These are phyloP conservation scores for Drosophila arawakana DNA, from an alignment of 1,140 invertebrate species.

Conservation along the genomic window DNA sequence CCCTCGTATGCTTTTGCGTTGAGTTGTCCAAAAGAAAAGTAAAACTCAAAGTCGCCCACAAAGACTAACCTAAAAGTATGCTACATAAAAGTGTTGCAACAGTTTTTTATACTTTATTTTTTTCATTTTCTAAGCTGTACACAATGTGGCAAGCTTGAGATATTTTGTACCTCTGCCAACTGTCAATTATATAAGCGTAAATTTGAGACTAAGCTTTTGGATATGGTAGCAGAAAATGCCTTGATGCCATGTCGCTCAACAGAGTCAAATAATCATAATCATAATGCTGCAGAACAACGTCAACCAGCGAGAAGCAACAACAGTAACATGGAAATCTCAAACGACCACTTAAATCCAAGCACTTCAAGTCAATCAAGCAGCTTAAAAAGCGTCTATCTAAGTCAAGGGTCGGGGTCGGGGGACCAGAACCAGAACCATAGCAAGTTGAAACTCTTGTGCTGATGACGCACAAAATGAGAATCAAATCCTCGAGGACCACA, in stretches of 20 bases:
- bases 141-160: conserved; percentile 6
- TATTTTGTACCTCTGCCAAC: background rate
- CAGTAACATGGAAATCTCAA: conserved; percentile 46
- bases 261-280: conserved; percentile 51
- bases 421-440: conserved; percentile 9
- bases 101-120: background rate
- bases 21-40: background rate
- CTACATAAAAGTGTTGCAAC: background rate
- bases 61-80: conserved; percentile 11
- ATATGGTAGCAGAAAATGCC: conserved; percentile 23
- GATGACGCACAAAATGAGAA: conserved; percentile 55
- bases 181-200: conserved; percentile 41
- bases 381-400: conserved; percentile 54
- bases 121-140: conserved; percentile 1
- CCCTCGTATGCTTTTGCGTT: conserved; percentile 2
- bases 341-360: conserved; percentile 61
- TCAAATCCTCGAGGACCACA: conserved; percentile 55
- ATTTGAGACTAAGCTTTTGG: conserved; percentile 30
- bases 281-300: conserved; percentile 31
- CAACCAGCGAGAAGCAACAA: conserved; percentile 5
- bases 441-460: conserved; percentile 34
- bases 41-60: conserved; percentile 2
- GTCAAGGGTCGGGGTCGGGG: background rate
- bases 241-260: conserved; percentile 40
- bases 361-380: conserved; percentile 69